Base-by-base conservation (phyloP, 2,888 invertebrate genomes). In the Gasteruption jaculator region DNA sequence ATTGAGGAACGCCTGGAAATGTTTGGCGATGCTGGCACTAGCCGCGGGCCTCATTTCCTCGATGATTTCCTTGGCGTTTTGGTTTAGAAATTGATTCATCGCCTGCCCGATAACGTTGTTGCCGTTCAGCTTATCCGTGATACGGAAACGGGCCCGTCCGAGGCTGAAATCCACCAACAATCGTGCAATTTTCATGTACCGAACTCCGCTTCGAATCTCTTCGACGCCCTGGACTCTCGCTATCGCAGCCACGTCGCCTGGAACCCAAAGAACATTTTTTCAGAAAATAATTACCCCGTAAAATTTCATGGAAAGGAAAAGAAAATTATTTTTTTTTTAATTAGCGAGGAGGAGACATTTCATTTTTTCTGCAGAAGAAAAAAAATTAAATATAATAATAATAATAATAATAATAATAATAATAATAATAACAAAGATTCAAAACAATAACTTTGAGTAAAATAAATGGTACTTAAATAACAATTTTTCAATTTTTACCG, bases 11-110 rank as follows among this genome's bases (percentile, higher is more conserved):
- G 76, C 73, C 61, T 83, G 81, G 73, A 87, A 86, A 59, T 86
- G 82, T 54, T 81, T 82, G 2, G 82, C 80, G 54, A 88, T 84
- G 49, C 85, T 80, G 6, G 75, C 69, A 2, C 82, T 77, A 0
- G 87, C 86, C 0, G 86, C 85, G 2, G 87, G 86, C 59, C 84
- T 77, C 85, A 89, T 86, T 73, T 89, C 89, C 41, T 82, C 82
- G 48, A 89, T 85, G 54, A 89, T 85, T 65, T 87, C 87, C 32
- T 83, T 81, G 0, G 85, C 80, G 59, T 89, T 87, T 66, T 83
- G 83, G 71, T 88, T 88, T 48, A 89, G 71, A 68, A 88, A 88
- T 65, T 86, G 86, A 68, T 88, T 88, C 81, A 89, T 86, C 1
- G 87, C 87, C 64, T 86, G 74, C 80, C 88, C 87, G 56, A 89